Evolutionary conservation across 2,888 invertebrate genomes (phyloP), one percentile per base, ranked within the genome.

Genomic region (Cryptocephalus moraei): DNA sequence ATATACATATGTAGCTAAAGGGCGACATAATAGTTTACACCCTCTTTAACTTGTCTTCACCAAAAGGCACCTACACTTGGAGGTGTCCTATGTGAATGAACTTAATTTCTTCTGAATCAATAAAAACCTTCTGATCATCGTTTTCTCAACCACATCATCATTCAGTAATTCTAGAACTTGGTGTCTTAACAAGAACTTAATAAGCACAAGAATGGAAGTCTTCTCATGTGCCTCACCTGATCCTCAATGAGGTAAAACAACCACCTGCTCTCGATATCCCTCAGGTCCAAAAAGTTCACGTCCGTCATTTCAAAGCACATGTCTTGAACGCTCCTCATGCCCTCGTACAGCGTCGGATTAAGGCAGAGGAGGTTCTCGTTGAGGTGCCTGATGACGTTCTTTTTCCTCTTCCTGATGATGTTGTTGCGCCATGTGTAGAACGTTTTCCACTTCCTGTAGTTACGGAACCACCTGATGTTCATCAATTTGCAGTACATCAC

Each of bases 401-500:
- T 73, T 45, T 80, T 80, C 66, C 90, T 91, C 49, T 78, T 77
- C 61, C 77, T 82, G 36, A 80, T 70, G 32, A 92, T 79, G 14
- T 56, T 61, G 45, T 59, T 62, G 2, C 62, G 50, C 65, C 65
- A 65, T 1, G 62, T 58, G 44, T 61, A 61, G 41, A 65, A 65
- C 4, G 62, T 62, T 48, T 91, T 87, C 86, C 86, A 86, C 50
- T 78, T 74, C 10, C 83, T 77, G 61, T 82, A 87, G 32, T 78
- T 71, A 41, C 72, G 75, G 63, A 87, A 86, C 41, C 80, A 78
- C 55, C 79, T 81, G 41, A 86, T 83, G 74, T 80, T 78, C 53
- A 83, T 82, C n/a, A 92, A 73, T 63, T 84, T 77, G 38, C 82
- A 76, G 62, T 87, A 91, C 66, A 81, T 81, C n/a, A 78, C 78